Evolutionary conservation across 1,140 invertebrate species (phyloP), one percentile per base, ranked within the genome.

Genomic region (Protaetia brevitarsis): DNA sequence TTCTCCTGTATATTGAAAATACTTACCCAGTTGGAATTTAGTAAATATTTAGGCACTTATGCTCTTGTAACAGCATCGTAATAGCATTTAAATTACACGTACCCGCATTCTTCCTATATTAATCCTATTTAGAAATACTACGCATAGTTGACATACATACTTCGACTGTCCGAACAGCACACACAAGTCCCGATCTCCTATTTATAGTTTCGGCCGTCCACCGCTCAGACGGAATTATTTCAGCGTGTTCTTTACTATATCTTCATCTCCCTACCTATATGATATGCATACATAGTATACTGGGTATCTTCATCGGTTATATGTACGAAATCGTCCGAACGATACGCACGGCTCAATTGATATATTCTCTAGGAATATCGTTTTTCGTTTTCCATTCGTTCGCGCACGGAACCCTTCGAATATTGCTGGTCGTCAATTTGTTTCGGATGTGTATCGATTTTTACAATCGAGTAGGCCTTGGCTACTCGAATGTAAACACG

Each of bases 121-220:
- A 51, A 51, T 51, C 41, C 41, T 51, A 21, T 51, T 51, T 51
- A 23, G 41, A 51, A 51, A 51, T 51, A 51, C 13, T 19, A 19
- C 3, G 19, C 41, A 51, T 51, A 51, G 41, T 19, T 51, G 41
- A 51, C 41, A 51, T 51, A 51, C 41, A 51, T 51, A 51, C 41
- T 51, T 51, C 26, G 21, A 19, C 41, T 23, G 7, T 51, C 8
- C 19, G 26, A 19, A 8, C 13, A 8, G 41, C 19, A 51, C 41
- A 19, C 26, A 51, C n/a, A n/a, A n/a, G n/a, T 51, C 41, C 41
- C 19, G 10, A 51, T 19, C 19, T 51, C 10, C 41, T 51, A 51
- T 51, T 51, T 51, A 51, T 51, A 51, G 13, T 23, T 8, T 23
- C 19, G 6, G 41, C 13, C 19, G 41, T 19, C 21, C 11, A 51